Conservation (phyloP, 1,140 invertebrate species). For the Bradynema listronoti region DNA sequence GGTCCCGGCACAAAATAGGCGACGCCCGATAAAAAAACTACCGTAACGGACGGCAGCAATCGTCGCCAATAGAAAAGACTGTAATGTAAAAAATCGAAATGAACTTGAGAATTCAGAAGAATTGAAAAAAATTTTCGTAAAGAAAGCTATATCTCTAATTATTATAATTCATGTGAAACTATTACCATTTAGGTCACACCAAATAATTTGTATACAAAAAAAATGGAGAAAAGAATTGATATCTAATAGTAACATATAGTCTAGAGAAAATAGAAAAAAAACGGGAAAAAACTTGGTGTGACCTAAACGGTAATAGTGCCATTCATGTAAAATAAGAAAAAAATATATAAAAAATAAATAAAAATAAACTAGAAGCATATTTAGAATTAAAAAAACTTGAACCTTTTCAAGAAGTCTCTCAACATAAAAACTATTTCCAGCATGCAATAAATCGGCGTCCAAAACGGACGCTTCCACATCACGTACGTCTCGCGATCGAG, state of each 20-base stretch:
- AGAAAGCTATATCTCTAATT: not conserved
- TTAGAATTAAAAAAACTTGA: slow-evolving; percentile 6
- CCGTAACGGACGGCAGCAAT: slow-evolving; percentile 13
- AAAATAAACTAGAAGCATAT: too few species aligned
- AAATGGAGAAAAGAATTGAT: too few species aligned
- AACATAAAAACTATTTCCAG: slow-evolving; percentile 16
- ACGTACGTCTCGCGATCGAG: slow-evolving; percentile 24
- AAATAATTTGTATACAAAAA: too few species aligned
- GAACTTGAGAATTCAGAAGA: not conserved
- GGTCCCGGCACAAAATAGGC: slow-evolving; percentile 43
- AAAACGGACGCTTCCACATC: slow-evolving; percentile 29
- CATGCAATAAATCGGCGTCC: slow-evolving; percentile 18
- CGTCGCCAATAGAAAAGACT: slow-evolving; percentile 19
- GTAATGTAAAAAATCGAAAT: not conserved
- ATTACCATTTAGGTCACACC: not conserved
- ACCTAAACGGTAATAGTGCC: too few species aligned
- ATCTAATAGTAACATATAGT: too few species aligned
- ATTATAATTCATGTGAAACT: not conserved
- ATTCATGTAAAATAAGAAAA: not conserved
- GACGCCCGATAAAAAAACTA: slow-evolving; percentile 2
- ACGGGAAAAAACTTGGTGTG: not conserved
- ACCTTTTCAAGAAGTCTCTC: slow-evolving; percentile 23
- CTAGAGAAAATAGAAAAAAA: too few species aligned
- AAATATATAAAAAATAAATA: slow-evolving; percentile 1
- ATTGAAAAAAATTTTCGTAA: not conserved